phyloP scores from a whole-genome alignment of 2,888 invertebrate species.

The Nomada ruficornis region DNA sequence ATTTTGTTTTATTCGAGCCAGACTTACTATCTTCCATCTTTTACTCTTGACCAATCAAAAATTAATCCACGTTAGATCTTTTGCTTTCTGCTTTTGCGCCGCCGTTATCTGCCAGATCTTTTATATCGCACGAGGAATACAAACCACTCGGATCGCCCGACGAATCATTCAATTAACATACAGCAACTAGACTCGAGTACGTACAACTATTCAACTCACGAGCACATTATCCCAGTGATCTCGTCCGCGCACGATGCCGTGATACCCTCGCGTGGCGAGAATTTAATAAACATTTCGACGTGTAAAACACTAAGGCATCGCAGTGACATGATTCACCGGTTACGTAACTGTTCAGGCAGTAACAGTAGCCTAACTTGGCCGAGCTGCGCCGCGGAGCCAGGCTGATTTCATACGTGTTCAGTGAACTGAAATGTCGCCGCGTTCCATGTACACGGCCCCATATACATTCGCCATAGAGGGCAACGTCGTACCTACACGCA shows the following conservation, averaged over 20 bases:
- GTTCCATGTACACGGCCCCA: constrained; percentile 27
- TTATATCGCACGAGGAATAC: no score
- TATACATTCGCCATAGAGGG: constrained; percentile 14
- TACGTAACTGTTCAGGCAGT: constrained; percentile 38
- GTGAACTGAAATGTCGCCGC: constrained; percentile 57
- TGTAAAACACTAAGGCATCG: constrained; percentile 13
- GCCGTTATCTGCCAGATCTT: no score
- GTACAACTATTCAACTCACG: background rate
- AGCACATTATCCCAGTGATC: constrained; percentile 26
- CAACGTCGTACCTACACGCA: constrained; percentile 30
- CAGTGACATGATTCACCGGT: constrained; percentile 32
- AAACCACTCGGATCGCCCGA: no score
- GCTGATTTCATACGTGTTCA: constrained; percentile 56
- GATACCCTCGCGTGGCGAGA: background rate
- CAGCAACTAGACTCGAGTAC: background rate
- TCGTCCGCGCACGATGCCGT: background rate
- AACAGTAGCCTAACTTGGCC: constrained; percentile 31
- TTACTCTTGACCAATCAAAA: no score
- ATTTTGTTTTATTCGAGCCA: no score
- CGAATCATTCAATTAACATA: no score
- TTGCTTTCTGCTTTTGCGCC: no score
- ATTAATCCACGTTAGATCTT: no score
- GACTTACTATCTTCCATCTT: no score
- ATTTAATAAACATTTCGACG: constrained; percentile 31
- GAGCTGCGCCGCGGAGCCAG: background rate